Percentiles rank a stretch among this genome's conserved stretches.
phyloP scores from a whole-genome alignment of 1,140 invertebrate genomes.

The Cotesia typhae region DNA sequence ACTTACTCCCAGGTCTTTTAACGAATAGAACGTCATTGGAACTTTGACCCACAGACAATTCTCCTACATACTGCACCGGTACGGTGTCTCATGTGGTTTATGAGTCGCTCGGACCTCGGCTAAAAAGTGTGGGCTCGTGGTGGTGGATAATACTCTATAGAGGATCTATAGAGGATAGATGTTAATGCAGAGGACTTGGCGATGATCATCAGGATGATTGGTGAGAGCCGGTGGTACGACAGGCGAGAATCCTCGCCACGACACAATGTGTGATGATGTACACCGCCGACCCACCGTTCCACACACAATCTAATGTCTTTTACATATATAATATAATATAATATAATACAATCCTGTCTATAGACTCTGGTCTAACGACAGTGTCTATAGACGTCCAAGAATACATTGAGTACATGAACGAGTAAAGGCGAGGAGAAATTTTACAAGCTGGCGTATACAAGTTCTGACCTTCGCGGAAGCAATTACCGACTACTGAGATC shows the following conservation, averaged over 20 bases:
- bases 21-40: constrained; percentile 3
- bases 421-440: constrained; percentile 36
- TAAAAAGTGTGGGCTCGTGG: background rate
- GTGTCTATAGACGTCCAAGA: too few relatives aligned
- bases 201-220: constrained; percentile 22
- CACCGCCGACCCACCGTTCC: too few relatives aligned
- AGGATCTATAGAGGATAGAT: background rate
- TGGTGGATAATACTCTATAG: too few relatives aligned
- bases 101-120: background rate
- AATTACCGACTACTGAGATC: constrained; percentile 33
- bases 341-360: background rate
- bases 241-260: constrained; percentile 7
- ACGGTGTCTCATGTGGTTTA: background rate
- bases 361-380: too few relatives aligned
- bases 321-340: constrained; percentile 1
- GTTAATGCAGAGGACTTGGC: background rate
- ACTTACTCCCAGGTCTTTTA: constrained; percentile 5
- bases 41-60: constrained; percentile 15
- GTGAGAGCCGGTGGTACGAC: constrained; percentile 22
- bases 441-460: constrained; percentile 24
- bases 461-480: constrained; percentile 35
- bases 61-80: too few relatives aligned
- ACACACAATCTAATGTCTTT: too few relatives aligned
- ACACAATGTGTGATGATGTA: constrained; percentile 15
- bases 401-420: background rate